Evolutionary conservation across 2,797 vertebrate genomes (phyloP).

Genomic region (Thunnus albacares): DNA sequence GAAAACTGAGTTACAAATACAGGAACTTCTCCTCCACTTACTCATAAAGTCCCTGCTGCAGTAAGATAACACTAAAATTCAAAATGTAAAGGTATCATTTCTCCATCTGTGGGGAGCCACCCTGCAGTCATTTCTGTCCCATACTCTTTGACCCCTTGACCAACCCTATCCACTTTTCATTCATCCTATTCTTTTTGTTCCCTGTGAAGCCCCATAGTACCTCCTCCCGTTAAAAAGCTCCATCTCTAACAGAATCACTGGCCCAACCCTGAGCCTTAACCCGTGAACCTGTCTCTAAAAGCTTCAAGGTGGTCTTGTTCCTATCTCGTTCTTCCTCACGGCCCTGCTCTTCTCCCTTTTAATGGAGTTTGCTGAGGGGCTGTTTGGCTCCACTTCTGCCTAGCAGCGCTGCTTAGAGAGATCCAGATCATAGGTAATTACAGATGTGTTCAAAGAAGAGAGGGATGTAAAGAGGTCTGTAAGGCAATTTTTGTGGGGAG

Average conservation of each 20-base stretch:
- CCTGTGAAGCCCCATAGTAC: slow-evolving; percentile 31
- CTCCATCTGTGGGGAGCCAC: neutral
- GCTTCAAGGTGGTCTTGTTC: slow-evolving; percentile 46
- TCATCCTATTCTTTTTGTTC: slow-evolving; percentile 23
- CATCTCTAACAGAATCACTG: slow-evolving; percentile 57
- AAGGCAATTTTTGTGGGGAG: neutral
- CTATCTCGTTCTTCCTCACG: slow-evolving; percentile 36
- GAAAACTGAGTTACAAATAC: slow-evolving; percentile 46
- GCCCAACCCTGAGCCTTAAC: slow-evolving; percentile 41
- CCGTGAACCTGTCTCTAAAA: slow-evolving; percentile 59
- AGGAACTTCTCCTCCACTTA: slow-evolving; percentile 55
- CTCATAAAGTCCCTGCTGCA: slow-evolving; percentile 25
- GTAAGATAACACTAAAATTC: slow-evolving; percentile 13
- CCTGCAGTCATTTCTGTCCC: slow-evolving; percentile 39
- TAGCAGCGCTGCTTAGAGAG: slow-evolving; percentile 2
- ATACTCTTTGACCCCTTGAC: slow-evolving; percentile 17
- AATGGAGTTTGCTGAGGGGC: slow-evolving; percentile 15
- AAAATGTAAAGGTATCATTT: slow-evolving; percentile 16
- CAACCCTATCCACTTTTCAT: neutral
- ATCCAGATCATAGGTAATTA: slow-evolving; percentile 25
- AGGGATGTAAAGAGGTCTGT: slow-evolving; percentile 18
- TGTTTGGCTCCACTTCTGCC: slow-evolving; percentile 31
- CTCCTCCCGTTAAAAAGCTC: slow-evolving; percentile 63
- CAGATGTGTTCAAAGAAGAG: slow-evolving; percentile 18
- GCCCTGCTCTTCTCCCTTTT: neutral